Percentiles rank a stretch among this genome's conserved stretches.
Evolutionary conservation across 2,888 invertebrate genomes (phyloP).

Genomic region (Acanthosoma haemorrhoidale): DNA sequence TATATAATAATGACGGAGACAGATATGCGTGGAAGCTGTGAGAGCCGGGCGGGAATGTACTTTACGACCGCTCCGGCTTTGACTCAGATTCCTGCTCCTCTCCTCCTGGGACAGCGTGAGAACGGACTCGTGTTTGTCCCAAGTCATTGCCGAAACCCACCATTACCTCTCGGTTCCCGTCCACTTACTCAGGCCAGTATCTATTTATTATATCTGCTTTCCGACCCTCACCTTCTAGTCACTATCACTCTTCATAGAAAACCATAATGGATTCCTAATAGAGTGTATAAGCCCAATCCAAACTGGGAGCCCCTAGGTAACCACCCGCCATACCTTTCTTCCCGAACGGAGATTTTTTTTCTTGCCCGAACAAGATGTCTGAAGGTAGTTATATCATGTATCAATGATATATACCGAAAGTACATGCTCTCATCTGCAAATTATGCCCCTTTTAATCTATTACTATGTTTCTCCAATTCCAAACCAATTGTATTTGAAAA

Average conservation of each 20-base stretch:
- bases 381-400: not conserved
- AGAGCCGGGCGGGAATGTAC: conserved; percentile 6
- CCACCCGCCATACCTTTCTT: conserved; percentile 1
- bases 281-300: not conserved
- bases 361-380: not conserved
- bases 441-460: too few relatives aligned
- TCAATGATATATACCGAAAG: too few relatives aligned
- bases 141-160: conserved; percentile 21
- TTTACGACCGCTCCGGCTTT: conserved; percentile 14
- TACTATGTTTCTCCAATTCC: too few relatives aligned
- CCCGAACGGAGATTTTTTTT: too few relatives aligned
- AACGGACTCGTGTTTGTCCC: conserved; percentile 9
- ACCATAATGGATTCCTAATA: conserved; percentile 12
- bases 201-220: conserved; percentile 12
- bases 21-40: conserved; percentile 14
- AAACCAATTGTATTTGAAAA: too few relatives aligned
- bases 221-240: too few relatives aligned
- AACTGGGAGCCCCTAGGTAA: too few relatives aligned
- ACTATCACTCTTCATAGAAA: conserved; percentile 5
- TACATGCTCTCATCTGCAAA: too few relatives aligned
- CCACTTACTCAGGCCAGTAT: conserved; percentile 3
- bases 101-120: conserved; percentile 14
- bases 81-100: not conserved
- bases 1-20: conserved; percentile 14
- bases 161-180: not conserved